A percentile compares a stretch with the other conserved stretches of the same genome.
These are phyloP conservation scores for Hoplostethus mediterraneus DNA, from an alignment of 2,797 vertebrate genomes.

Conservation along the genomic window DNA sequence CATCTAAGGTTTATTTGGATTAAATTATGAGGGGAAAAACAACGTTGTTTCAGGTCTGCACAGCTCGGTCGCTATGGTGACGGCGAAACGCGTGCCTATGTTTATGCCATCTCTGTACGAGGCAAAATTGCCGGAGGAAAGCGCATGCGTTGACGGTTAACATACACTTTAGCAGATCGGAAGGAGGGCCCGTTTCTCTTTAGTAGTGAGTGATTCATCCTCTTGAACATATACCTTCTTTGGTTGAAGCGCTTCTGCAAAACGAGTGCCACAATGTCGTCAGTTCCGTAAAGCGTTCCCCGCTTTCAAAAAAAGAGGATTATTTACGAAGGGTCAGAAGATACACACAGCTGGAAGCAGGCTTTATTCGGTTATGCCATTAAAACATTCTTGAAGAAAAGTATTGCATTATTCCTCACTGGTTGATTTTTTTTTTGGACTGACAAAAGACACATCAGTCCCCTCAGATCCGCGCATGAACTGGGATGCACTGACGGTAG, in stretches of 20 bases:
- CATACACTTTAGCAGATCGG: too few species aligned
- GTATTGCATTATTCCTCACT: conserved; percentile 14
- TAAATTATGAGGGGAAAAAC: too few species aligned
- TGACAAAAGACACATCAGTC: conserved; percentile 33
- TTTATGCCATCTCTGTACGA: too few species aligned
- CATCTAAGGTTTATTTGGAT: too few species aligned
- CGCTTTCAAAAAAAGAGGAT: conserved; percentile 48
- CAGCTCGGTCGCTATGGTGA: too few species aligned
- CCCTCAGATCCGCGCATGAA: conserved; percentile 43
- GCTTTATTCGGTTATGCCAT: conserved; percentile 31
- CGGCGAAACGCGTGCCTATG: too few species aligned
- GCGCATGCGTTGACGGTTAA: too few species aligned
- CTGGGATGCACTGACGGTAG: conserved; percentile 74
- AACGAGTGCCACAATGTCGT: conserved; percentile 65
- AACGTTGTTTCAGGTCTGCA: too few species aligned
- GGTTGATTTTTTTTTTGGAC: conserved; percentile 10
- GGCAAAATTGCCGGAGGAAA: too few species aligned
- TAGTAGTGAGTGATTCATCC: conserved; percentile 4
- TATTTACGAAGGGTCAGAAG: conserved; percentile 59
- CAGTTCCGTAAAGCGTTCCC: conserved; percentile 77
- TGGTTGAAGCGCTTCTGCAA: conserved; percentile 5
- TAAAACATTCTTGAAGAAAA: conserved; percentile 16
- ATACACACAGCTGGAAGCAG: neutral
- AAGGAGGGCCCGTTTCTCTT: too few species aligned
- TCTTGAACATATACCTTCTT: conserved; percentile 31